Conservation (phyloP, 2,797 vertebrate species). For the Podarcis lilfordi region DNA sequence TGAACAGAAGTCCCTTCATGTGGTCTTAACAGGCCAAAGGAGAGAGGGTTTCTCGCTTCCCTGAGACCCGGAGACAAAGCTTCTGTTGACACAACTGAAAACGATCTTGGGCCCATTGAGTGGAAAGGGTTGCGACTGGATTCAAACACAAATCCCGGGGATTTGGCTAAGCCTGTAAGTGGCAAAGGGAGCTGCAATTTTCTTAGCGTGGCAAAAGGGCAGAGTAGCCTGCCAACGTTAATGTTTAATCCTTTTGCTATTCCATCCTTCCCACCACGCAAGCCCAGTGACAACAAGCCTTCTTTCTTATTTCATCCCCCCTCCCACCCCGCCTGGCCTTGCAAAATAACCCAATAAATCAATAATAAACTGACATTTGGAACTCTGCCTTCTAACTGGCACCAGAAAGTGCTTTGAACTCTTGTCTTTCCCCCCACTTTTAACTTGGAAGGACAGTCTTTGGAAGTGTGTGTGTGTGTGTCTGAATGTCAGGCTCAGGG, state of each 20-base stretch:
- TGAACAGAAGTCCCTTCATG: not conserved
- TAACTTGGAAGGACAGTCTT: not conserved
- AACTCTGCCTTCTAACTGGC: not conserved
- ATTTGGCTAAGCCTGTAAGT: not conserved
- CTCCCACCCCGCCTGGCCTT: accelerated
- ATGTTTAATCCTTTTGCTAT: not conserved
- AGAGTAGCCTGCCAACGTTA: not conserved
- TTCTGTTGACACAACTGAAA: not conserved
- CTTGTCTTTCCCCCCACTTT: accelerated
- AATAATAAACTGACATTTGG: not conserved
- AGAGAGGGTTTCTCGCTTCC: too few relatives aligned
- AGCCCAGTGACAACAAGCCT: not conserved
- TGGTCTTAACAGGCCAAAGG: not conserved
- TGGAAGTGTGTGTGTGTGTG: not conserved
- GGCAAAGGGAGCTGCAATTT: not conserved
- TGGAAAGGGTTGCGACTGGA: not conserved
- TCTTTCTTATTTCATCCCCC: not conserved
- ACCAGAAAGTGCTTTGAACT: not conserved
- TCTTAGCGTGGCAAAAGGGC: not conserved
- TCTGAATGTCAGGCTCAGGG: not conserved
- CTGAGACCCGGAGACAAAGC: not conserved
- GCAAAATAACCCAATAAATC: not conserved
- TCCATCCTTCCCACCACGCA: not conserved
- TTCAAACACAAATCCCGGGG: not conserved
- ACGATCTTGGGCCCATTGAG: not conserved